Evolutionary conservation across 1,140 invertebrate genomes (phyloP).

Genomic region (Cydia pomonella): DNA sequence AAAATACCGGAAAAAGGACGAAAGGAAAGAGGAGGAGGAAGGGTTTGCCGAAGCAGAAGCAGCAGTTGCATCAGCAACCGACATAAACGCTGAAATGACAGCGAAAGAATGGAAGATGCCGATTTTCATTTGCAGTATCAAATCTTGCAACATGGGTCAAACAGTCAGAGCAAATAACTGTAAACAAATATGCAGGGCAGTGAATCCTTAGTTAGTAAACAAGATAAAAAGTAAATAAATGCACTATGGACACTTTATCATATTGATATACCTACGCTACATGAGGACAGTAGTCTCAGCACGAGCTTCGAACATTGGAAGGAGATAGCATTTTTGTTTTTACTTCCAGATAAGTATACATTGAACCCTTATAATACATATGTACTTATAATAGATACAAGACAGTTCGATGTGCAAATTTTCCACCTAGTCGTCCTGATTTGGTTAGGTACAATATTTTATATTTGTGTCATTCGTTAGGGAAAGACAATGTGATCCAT

Average conservation of each 20-base stretch:
- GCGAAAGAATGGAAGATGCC: neutral
- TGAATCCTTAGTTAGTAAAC: neutral
- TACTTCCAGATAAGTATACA: too few species aligned
- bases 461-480: too few species aligned
- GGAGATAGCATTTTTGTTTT: neutral
- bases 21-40: too few species aligned
- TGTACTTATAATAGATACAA: neutral
- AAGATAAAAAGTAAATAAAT: neutral
- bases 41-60: too few species aligned
- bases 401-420: too few species aligned
- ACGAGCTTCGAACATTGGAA: neutral
- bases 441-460: too few species aligned
- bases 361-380: neutral
- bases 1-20: too few species aligned
- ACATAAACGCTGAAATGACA: neutral
- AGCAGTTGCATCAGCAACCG: too few species aligned
- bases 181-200: neutral
- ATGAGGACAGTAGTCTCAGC: neutral
- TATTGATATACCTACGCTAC: neutral
- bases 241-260: slow-evolving; percentile 1
- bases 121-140: neutral
- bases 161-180: neutral
- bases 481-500: too few species aligned
- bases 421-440: too few species aligned
- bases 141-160: neutral